Conservation (phyloP, 2,888 invertebrate genomes). For the Imbricaverruca yamaguchii region DNA sequence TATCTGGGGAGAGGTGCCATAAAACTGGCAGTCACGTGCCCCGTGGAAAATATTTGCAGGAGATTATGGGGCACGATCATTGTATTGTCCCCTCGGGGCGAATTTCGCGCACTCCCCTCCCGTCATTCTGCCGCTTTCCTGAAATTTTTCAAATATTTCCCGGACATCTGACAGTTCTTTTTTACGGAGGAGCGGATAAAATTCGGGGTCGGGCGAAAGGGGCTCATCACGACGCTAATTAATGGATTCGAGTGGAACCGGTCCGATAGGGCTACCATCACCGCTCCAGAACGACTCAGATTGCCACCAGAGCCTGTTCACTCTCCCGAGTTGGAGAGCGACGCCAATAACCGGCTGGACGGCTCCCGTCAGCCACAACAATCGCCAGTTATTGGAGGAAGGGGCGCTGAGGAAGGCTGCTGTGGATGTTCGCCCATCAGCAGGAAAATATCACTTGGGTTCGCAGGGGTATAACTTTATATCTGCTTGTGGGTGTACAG, state of each 20-base stretch:
- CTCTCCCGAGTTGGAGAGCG: too few relatives aligned
- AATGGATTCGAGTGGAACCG: slow-evolving; percentile 4
- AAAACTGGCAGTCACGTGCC: slow-evolving; percentile 20
- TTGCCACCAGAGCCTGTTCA: too few relatives aligned
- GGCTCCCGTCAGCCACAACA: too few relatives aligned
- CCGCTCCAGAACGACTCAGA: too few relatives aligned
- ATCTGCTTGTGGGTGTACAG: too few relatives aligned
- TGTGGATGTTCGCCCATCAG: too few relatives aligned
- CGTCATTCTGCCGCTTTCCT: slow-evolving; percentile 4
- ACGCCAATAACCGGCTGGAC: too few relatives aligned
- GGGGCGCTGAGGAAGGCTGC: too few relatives aligned
- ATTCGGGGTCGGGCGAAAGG: slow-evolving; percentile 16
- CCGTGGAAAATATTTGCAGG: slow-evolving; percentile 17
- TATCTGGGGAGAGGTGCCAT: slow-evolving; percentile 19
- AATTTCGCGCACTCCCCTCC: slow-evolving; percentile 20
- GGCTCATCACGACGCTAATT: slow-evolving; percentile 3
- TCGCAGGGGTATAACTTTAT: too few relatives aligned
- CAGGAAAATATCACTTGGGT: too few relatives aligned
- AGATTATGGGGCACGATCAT: slow-evolving; percentile 23
- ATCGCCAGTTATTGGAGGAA: too few relatives aligned
- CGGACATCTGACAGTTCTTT: slow-evolving; percentile 18
- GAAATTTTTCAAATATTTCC: slow-evolving; percentile 23
- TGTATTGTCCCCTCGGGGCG: slow-evolving; percentile 23
- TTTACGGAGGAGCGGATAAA: background rate
- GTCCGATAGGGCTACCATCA: background rate